phyloP scores from a whole-genome alignment of 2,888 invertebrate genomes.

The Caenorhabditis auriculariae region DNA sequence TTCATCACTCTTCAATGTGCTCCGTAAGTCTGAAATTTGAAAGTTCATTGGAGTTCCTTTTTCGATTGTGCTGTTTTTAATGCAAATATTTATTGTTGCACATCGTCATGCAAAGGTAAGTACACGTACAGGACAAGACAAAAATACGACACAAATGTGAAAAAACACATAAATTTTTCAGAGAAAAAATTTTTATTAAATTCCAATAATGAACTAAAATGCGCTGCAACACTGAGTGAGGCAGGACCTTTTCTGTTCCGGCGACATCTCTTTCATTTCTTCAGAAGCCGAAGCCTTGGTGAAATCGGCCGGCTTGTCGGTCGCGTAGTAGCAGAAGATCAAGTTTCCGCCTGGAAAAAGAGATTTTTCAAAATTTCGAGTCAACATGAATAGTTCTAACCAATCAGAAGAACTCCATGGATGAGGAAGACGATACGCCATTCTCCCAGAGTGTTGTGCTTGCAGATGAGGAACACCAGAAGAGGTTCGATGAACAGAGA shows the following conservation, averaged over 20 bases:
- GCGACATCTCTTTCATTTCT: constrained; percentile 30
- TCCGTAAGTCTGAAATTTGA: too few relatives aligned
- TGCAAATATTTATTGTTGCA: too few relatives aligned
- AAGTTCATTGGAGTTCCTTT: too few relatives aligned
- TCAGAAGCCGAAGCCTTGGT: constrained; percentile 27
- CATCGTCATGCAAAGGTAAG: too few relatives aligned
- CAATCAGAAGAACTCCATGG: constrained; percentile 41
- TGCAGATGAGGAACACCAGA: constrained; percentile 44
- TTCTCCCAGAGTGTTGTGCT: constrained; percentile 40
- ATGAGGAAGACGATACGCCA: constrained; percentile 55
- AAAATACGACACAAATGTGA: too few relatives aligned
- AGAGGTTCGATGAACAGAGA: constrained; percentile 58
- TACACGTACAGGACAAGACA: too few relatives aligned
- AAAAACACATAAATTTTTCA: too few relatives aligned
- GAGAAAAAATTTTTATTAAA: too few relatives aligned
- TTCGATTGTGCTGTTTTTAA: too few relatives aligned
- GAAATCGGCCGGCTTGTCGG: constrained; percentile 56
- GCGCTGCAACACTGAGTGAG: too few relatives aligned
- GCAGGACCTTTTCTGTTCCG: constrained; percentile 38
- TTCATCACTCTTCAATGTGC: too few relatives aligned
- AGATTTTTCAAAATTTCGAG: background rate
- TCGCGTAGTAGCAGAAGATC: constrained; percentile 54
- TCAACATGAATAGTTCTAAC: constrained; percentile 9
- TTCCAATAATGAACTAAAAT: too few relatives aligned
- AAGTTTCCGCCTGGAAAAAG: constrained; percentile 41